Base-by-base conservation (phyloP, 2,113 vertebrate species). In the Nothobranchius furzeri region DNA sequence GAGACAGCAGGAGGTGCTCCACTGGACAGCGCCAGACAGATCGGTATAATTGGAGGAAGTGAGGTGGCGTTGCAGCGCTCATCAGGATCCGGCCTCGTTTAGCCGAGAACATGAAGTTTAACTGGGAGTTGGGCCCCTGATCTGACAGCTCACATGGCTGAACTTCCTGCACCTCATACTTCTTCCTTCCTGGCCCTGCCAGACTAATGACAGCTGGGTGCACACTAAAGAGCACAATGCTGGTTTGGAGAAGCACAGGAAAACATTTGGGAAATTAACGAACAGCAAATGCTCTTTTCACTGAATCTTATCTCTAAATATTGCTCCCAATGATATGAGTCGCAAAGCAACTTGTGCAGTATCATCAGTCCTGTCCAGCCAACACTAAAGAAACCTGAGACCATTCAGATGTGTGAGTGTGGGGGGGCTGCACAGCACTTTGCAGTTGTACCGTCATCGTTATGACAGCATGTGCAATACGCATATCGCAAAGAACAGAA, bases 41-140 rank as follows among this genome's bases (percentile, higher is more conserved):
- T 84, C 74, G 53, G 69, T 71, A 65, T 88, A 87, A 89, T 89
- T 88, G 81, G 86, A 87, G 72, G 77, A 70, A 75, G 85, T 52
- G 75, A 85, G 73, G 79, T 63, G 6, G 62, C 84, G 74, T 59
- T 75, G 71, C 68, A 45, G 79, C 51, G 76, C 82, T 82, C 65
- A 25, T 49, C 30, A 30, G 14, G 35, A 7, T 9, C 37, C 43
- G 65, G 60, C 67, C 70, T 78, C 64, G 37, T 82, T 85, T 84
- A 85, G 65, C 5, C 40, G 49, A 60, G 74, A 80, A 84, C 81
- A 82, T 7, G 1, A 56, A 77, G 75, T 68, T 77, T 70, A 67
- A 74, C 20, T 1, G 24, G 35, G 70, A 52, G 49, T 40, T 37
- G 45, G 60, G 70, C 43, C 53, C 64, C 60, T 14, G 74, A 30